Base-by-base conservation (phyloP, 1,140 invertebrate species). In the Caerostris extrusa region DNA sequence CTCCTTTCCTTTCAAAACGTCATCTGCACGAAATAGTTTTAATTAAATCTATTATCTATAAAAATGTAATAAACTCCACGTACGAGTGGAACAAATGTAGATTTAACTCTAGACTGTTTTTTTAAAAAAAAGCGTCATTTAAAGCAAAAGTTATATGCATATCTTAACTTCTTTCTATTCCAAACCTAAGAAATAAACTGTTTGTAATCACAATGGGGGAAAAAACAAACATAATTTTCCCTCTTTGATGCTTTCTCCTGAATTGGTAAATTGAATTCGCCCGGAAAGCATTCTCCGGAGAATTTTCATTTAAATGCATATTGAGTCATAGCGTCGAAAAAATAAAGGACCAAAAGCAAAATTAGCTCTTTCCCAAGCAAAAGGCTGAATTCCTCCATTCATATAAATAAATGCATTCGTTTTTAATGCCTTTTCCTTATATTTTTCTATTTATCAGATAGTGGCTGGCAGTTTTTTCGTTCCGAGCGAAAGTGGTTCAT, bases 251-350 rank as follows among this genome's bases (percentile, higher is more conserved):
- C 61, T 7, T 55, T 85, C 83, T 93, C 34, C 34, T 34, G 82
- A 87, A 93, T 93, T 87, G 82, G 91, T 87, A 93, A 93, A 93
- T 93, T 93, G 91, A 93, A 93, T 93, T 93, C 50, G 5, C 19
- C 10, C n/a, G 56, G 19, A 93, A 81, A 87, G 60, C 82, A 64
- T 87, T 87, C 34, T 34, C 5, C 7, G 55, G 53, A 57, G 64
- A 71, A 53, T 93, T 93, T 60, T 93, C 82, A 93, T 93, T 93
- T 93, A 86, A 93, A 93, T 93, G 91, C 91, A 93, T 93, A 93
- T 93, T 93, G 91, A 93, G 83, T 93, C 91, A 85, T 86, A 60
- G n/a, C 10, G 10, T 12, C 71, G 82, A 17, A 71, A 87, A 86
- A 61, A 57, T 58, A 85, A 60, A 57, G n/a, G 14, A 55, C 55